Evolutionary conservation across 1,140 invertebrate genomes (phyloP).

Genomic region (Euschistus heros): DNA sequence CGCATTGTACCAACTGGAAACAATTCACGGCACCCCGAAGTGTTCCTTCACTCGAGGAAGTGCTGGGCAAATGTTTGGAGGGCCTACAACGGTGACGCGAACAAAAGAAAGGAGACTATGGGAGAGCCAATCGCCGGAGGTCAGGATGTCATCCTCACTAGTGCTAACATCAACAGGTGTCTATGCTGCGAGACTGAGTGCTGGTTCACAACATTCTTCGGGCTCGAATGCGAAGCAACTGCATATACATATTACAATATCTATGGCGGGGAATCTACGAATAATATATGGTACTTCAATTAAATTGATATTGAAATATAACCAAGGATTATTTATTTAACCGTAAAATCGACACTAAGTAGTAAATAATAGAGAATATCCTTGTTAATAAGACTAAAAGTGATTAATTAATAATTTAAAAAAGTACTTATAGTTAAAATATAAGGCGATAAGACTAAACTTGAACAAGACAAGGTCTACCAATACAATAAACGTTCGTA

Average conservation of each 20-base stretch:
- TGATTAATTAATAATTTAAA: too few relatives aligned
- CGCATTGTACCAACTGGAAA: background rate
- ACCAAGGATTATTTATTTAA: too few relatives aligned
- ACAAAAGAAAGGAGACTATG: background rate
- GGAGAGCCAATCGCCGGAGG: background rate
- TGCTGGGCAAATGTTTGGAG: background rate
- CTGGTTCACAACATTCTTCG: conserved; percentile 6
- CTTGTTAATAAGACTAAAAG: too few relatives aligned
- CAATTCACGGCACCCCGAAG: background rate
- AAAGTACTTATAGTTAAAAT: too few relatives aligned
- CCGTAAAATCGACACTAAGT: too few relatives aligned
- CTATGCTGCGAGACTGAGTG: background rate
- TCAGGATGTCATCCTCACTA: background rate
- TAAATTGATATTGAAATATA: background rate
- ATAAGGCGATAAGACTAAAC: too few relatives aligned
- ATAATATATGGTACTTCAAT: background rate
- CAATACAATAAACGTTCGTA: too few relatives aligned
- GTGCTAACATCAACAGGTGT: background rate
- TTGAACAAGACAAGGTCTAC: too few relatives aligned
- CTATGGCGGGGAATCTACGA: background rate
- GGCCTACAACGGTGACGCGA: background rate
- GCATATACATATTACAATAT: background rate
- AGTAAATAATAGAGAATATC: too few relatives aligned
- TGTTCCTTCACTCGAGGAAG: background rate
- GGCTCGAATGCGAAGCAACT: background rate